Evolutionary conservation across 2,888 invertebrate genomes (phyloP).

Genomic region (Oligia latruncula): DNA sequence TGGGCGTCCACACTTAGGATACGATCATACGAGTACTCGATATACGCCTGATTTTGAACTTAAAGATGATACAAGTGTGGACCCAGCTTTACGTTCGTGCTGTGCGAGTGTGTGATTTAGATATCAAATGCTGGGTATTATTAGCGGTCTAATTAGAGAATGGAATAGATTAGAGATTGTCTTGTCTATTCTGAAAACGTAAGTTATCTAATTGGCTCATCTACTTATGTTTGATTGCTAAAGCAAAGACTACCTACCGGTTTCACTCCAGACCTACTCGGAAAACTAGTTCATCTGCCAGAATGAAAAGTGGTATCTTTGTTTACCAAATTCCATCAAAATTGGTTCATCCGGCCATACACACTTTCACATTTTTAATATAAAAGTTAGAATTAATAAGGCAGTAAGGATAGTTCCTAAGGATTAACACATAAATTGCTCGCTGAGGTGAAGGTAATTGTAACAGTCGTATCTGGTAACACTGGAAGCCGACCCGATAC

Average conservation of each 20-base stretch:
- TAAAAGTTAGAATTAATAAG: background rate
- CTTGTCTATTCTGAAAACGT: background rate
- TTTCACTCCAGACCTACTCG: background rate
- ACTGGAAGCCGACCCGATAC: conserved; percentile 11
- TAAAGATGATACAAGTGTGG: too few relatives aligned
- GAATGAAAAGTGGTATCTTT: background rate
- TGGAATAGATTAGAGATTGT: background rate
- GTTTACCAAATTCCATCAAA: background rate
- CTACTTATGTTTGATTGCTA: background rate
- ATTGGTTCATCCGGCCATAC: background rate
- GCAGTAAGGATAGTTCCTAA: background rate
- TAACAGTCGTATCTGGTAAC: conserved; percentile 14
- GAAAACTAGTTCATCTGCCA: background rate
- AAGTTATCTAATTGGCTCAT: background rate
- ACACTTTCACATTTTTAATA: background rate
- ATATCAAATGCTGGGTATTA: conserved; percentile 16
- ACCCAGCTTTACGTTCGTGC: background rate
- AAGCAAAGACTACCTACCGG: background rate
- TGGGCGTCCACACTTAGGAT: too few relatives aligned
- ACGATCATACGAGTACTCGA: too few relatives aligned
- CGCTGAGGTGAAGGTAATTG: background rate
- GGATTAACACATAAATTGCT: background rate
- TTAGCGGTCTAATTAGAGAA: background rate
- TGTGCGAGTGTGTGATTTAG: conserved; percentile 16
- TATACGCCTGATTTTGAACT: too few relatives aligned